phyloP scores from a whole-genome alignment of 1,140 invertebrate species.

The Myzus persicae region DNA sequence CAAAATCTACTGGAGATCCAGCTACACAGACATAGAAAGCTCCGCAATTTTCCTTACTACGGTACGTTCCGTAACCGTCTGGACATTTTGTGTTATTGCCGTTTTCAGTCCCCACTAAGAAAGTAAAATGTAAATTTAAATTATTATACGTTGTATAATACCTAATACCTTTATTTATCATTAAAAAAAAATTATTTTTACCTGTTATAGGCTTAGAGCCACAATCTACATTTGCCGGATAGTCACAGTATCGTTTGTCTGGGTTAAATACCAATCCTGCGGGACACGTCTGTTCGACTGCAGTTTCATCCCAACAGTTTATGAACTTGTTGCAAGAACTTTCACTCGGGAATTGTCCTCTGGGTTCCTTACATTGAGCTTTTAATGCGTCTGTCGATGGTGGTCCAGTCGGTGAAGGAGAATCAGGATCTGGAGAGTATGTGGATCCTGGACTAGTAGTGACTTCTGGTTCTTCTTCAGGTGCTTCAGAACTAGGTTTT shows the following conservation, averaged over 20 bases:
- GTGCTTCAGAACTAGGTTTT: slow-evolving; percentile 60
- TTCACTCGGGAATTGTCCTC: slow-evolving; percentile 71
- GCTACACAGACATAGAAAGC: slow-evolving; percentile 73
- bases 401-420: not conserved
- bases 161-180: not conserved
- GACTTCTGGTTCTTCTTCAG: slow-evolving; percentile 60
- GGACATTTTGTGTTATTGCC: slow-evolving; percentile 59
- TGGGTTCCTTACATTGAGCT: slow-evolving; percentile 61
- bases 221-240: slow-evolving; percentile 72
- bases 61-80: slow-evolving; percentile 68
- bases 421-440: slow-evolving; percentile 32
- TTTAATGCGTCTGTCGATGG: slow-evolving; percentile 42
- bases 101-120: not conserved
- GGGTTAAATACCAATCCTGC: slow-evolving; percentile 70
- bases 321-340: slow-evolving; percentile 72
- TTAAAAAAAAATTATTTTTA: not conserved
- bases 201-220: slow-evolving; percentile 65
- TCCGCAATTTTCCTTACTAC: slow-evolving; percentile 71
- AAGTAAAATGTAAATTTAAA: not conserved
- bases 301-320: slow-evolving; percentile 76
- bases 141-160: not conserved
- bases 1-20: slow-evolving; percentile 70
- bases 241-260: slow-evolving; percentile 69
- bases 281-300: slow-evolving; percentile 73
- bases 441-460: slow-evolving; percentile 35